Evolutionary conservation across 2,113 vertebrate species (phyloP), one percentile per base, ranked within the genome.

Genomic region (Morone chrysops): DNA sequence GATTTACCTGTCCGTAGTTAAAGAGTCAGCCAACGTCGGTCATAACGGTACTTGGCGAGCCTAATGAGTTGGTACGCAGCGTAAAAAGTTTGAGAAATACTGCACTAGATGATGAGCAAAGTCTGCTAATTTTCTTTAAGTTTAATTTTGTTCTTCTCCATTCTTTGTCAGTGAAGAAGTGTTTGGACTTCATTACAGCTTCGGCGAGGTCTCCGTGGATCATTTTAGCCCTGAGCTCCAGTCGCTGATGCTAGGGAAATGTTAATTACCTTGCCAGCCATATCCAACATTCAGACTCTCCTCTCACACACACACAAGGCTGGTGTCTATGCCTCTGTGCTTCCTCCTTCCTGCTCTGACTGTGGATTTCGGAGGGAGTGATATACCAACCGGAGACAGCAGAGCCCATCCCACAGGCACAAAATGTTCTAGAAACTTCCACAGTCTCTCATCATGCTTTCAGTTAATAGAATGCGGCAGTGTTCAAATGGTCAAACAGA

Each of bases 241-340:
- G 76, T 74, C 78, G 22, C 80, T 51, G 75, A 88, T 82, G 85
- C 84, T 59, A 18, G 57, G 67, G 56, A 92, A 85, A 90, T 89
- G 72, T 81, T 92, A 93, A 94, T 90, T 92, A 88, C 84, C 75
- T 81, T 60, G n/a, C 73, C 72, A 86, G 63, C 62, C 82, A 73
- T 53, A 70, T 86, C 90, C 75, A 82, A 56, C 75, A 75, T 78
- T 75, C 71, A 78, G 14, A 62, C 63, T 5, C 7, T 36, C 38
- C 43, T 38, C 66, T 17, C 79, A 40, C 70, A 61, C 51, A 66
- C 48, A 70, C 31, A 41, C 57, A 78, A 51, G 11, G 62, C 31
- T 47, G 70, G 38, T 31, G 43, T 66, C 31, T 74, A 2, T 66
- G 71, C 14, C 38, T 71, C 45, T 59, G 14, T 66, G 22, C 54